phyloP scores from a whole-genome alignment of 2,113 vertebrate species.

The Limnothrissa miodon region DNA sequence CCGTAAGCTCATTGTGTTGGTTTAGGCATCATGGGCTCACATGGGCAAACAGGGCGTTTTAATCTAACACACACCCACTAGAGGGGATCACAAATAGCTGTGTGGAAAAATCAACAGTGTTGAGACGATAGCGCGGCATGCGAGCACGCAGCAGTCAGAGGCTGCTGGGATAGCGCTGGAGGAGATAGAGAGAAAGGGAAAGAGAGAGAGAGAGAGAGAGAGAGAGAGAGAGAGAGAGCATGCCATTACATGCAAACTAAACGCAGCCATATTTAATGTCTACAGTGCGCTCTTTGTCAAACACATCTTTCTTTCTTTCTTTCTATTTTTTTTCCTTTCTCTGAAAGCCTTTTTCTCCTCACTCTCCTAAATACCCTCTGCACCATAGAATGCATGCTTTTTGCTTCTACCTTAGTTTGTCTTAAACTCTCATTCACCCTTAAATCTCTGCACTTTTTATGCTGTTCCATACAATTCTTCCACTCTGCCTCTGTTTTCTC shows the following conservation, averaged over 20 bases:
- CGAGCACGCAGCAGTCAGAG: not conserved
- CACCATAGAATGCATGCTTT: not conserved
- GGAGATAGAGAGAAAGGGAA: not conserved
- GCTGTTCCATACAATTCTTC: not conserved
- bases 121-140: not conserved
- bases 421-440: not conserved
- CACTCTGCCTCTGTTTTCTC: not conserved
- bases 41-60: slow-evolving; percentile 50
- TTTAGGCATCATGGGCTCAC: slow-evolving; percentile 59
- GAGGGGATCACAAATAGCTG: slow-evolving; percentile 41
- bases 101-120: slow-evolving; percentile 49
- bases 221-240: too few relatives aligned
- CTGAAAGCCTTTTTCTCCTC: not conserved
- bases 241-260: slow-evolving; percentile 5
- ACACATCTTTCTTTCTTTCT: not conserved
- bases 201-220: too few relatives aligned
- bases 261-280: slow-evolving; percentile 17
- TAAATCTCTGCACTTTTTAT: not conserved
- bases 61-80: slow-evolving; percentile 57
- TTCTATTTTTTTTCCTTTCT: not conserved
- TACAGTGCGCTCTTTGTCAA: not conserved
- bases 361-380: not conserved
- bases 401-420: not conserved
- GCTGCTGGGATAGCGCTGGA: not conserved
- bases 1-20: slow-evolving; percentile 57